Percentiles rank a stretch among this genome's conserved stretches.
phyloP scores from a whole-genome alignment of 2,797 vertebrate species.

The Microctenopoma steveboyesi region DNA sequence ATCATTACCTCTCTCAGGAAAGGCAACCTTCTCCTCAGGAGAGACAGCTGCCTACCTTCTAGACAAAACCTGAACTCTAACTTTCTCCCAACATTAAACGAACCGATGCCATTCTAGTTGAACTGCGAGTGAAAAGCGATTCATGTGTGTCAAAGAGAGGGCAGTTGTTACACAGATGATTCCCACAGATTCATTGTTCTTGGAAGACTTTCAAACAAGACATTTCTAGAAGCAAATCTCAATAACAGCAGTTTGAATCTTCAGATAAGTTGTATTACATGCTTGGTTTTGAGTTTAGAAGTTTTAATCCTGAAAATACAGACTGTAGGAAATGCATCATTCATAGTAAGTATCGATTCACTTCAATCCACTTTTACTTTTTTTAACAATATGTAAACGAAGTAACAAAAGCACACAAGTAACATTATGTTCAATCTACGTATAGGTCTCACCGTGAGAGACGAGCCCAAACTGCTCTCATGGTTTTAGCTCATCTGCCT shows the following conservation, averaged over 20 bases:
- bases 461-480: conserved; percentile 42
- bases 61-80: conserved; percentile 71
- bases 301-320: background rate
- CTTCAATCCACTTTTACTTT: background rate
- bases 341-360: too few relatives aligned
- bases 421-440: too few relatives aligned
- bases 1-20: conserved; percentile 71
- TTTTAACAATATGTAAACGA: background rate
- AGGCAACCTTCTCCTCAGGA: conserved; percentile 48
- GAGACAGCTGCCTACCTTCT: conserved; percentile 28
- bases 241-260: conserved; percentile 4
- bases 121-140: conserved; percentile 49
- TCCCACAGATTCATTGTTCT: conserved; percentile 74
- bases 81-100: conserved; percentile 56
- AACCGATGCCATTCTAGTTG: conserved; percentile 42
- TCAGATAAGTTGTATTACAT: background rate
- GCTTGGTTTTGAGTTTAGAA: background rate
- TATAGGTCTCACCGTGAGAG: conserved; percentile 42
- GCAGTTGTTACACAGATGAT: conserved; percentile 56
- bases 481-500: conserved; percentile 52
- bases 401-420: background rate
- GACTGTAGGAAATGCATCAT: background rate
- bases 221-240: conserved; percentile 64
- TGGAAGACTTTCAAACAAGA: conserved; percentile 67
- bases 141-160: conserved; percentile 66